Percentiles rank a stretch among this genome's conserved stretches.
Conservation (phyloP, 2,113 vertebrate genomes). For the Lepidiolamprologus cunningtoni region DNA sequence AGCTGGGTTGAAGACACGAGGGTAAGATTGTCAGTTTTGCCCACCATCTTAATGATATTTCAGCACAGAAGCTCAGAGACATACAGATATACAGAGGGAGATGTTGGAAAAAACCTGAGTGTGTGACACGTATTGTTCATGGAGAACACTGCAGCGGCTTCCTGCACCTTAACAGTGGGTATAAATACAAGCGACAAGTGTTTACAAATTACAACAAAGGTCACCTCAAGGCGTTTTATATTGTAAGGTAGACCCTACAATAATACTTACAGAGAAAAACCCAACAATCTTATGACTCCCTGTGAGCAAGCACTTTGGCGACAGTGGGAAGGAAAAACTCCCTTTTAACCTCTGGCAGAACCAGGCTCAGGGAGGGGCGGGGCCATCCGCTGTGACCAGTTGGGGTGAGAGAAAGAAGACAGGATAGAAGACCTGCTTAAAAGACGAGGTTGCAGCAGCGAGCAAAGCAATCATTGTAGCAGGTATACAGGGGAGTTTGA, state of each 20-base stretch:
- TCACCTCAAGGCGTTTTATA: accelerated
- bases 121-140: accelerated
- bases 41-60: neutral
- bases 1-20: neutral
- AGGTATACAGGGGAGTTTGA: neutral
- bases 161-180: neutral
- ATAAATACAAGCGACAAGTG: neutral
- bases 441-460: accelerated
- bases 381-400: accelerated
- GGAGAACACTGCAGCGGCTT: neutral
- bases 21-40: neutral
- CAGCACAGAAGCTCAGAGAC: neutral
- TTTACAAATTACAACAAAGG: neutral
- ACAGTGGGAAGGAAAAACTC: neutral
- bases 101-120: neutral
- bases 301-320: neutral
- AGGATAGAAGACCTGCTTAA: neutral
- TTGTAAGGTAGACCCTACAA: neutral
- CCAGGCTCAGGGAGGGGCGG: neutral
- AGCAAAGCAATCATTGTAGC: neutral
- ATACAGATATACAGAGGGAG: neutral
- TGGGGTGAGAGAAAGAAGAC: neutral
- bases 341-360: neutral
- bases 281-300: neutral
- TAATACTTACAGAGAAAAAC: neutral